Evolutionary conservation across 2,888 invertebrate species (phyloP), one percentile per base, ranked within the genome.

Genomic region (Eristalinus aeneus): DNA sequence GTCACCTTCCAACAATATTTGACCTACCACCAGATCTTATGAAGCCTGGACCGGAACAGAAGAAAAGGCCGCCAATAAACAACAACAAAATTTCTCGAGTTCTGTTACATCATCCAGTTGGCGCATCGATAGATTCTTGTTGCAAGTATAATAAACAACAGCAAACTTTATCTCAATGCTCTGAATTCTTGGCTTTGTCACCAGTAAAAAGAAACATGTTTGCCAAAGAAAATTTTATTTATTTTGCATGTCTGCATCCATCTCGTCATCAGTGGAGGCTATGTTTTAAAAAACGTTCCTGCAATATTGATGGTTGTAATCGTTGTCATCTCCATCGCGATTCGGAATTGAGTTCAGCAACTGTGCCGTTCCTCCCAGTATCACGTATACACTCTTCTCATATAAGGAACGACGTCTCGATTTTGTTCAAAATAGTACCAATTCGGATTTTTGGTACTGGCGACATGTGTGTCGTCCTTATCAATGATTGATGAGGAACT

Each of bases 401-500:
- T 32, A 16, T 32, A 10, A 12, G 54, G 2, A 1, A 20, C 9
- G 32, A 68, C 11, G 4, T 20, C 5, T 11, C 67, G 6, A 22
- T 56, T 0, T 20, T 67, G 54, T 67, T 54, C 11, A 67, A 54
- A 9, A 32, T 54, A 10, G 31, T 22, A 4, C 67, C 67, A 12
- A 67, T 54, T 4, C 16, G 53, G 10, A 54, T 67, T 32, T n/a
- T 31, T 11, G 67, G 54, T 9, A 20, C 6, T 8, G 31, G 20
- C 16, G 54, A 54, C 11, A 20, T 20, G 31, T 67, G 54, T 20
- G 16, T 72, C 46, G 8, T 27, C 39, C 11, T 11, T 72, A 16
- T n/a, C 73, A 2, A 54, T 73, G 73, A 54, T 73, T 11, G 73
- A 73, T 11, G 53, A 63, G 22, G 63, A 73, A 6, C n/a, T 73